A percentile compares a stretch with the other conserved stretches of the same genome.
These are phyloP conservation scores for Pterobdella sp. DNA, from an alignment of 2,888 invertebrate genomes.

Conservation along the genomic window DNA sequence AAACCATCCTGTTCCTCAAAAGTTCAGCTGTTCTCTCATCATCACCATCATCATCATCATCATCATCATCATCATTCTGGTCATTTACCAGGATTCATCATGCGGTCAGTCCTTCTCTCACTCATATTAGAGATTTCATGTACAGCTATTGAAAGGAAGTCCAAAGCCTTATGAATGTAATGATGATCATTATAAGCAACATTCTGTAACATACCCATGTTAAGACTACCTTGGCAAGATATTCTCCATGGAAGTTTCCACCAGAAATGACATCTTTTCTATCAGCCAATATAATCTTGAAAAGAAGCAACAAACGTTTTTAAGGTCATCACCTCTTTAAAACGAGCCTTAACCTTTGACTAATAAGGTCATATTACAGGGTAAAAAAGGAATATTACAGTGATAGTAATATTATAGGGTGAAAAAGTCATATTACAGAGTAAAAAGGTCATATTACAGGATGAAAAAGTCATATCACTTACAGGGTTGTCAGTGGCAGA, in stretches of 20 bases:
- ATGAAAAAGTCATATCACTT: constrained; percentile 38
- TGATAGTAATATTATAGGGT: not conserved
- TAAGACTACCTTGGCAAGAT: constrained; percentile 58
- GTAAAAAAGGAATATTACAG: not conserved
- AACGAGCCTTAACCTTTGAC: too few species aligned
- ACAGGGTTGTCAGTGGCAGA: constrained; percentile 64
- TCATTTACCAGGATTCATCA: constrained; percentile 58
- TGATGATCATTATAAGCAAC: not conserved
- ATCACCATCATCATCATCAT: not conserved
- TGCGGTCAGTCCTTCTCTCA: constrained; percentile 60
- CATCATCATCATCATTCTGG: not conserved
- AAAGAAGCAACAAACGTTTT: not conserved
- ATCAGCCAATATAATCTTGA: constrained; percentile 51
- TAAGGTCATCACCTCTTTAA: not conserved
- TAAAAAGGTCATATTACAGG: not conserved
- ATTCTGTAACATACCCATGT: not conserved
- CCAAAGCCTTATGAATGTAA: constrained; percentile 52
- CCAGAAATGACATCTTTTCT: constrained; percentile 60
- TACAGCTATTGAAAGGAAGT: constrained; percentile 61
- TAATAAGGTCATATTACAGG: too few species aligned
- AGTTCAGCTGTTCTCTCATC: not conserved
- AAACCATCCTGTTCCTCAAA: too few species aligned
- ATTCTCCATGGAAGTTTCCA: constrained; percentile 66
- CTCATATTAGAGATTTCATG: constrained; percentile 63
- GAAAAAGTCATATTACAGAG: not conserved